phyloP scores from a whole-genome alignment of 2,888 invertebrate genomes.

The Caenorhabditis japonica region DNA sequence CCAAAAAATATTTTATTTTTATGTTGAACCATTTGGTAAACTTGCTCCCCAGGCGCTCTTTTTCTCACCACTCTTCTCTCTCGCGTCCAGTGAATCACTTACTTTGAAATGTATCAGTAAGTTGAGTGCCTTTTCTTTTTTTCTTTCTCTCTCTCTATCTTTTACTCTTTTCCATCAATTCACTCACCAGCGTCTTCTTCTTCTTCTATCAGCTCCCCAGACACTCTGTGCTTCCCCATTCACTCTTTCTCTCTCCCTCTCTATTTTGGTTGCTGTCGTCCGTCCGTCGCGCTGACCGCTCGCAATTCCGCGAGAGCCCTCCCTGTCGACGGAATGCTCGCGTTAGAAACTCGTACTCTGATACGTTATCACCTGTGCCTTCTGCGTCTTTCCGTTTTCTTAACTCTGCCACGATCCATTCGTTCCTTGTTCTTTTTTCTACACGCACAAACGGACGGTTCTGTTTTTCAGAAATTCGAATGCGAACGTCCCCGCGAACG shows the following conservation, averaged over 20 bases:
- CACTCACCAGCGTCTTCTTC: background rate
- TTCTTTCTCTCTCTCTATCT: constrained; percentile 17
- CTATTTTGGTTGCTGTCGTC: constrained; percentile 10
- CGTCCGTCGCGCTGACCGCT: constrained; percentile 20
- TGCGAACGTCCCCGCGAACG: constrained; percentile 26
- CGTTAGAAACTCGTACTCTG: constrained; percentile 17
- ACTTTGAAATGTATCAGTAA: constrained; percentile 50
- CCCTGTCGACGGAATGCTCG: too few species aligned
- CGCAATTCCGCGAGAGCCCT: too few species aligned
- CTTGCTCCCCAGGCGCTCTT: too few species aligned
- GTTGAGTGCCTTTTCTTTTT: constrained; percentile 24
- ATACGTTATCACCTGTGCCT: constrained; percentile 8
- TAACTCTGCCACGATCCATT: constrained; percentile 7
- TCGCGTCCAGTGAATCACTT: constrained; percentile 37
- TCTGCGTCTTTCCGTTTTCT: background rate
- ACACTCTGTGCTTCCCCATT: constrained; percentile 21
- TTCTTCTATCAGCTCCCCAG: constrained; percentile 34
- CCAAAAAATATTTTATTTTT: too few species aligned
- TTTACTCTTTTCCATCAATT: constrained; percentile 1
- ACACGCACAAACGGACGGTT: background rate
- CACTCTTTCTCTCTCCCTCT: constrained; percentile 10
- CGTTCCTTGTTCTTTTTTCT: constrained; percentile 6
- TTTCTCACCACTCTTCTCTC: constrained; percentile 1
- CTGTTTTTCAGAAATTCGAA: constrained; percentile 35
- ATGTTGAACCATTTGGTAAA: too few species aligned